Conservation (phyloP, 2,113 vertebrate species). For the Pluvianellus socialis region DNA sequence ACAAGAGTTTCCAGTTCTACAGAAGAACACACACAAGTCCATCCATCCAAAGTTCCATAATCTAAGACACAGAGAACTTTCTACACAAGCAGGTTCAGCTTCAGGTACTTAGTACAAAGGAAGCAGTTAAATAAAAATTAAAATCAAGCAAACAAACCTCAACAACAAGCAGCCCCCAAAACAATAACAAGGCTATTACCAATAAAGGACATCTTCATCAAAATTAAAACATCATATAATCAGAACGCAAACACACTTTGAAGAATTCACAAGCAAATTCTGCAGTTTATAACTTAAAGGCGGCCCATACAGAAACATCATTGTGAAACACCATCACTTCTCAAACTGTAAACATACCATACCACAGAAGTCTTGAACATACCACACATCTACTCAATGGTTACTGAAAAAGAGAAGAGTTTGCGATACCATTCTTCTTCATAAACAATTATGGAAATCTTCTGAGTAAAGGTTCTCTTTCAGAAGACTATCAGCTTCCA, state of each 20-base stretch:
- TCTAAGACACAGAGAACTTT: neutral
- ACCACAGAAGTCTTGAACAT: neutral
- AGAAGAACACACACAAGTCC: neutral
- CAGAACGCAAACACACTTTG: neutral
- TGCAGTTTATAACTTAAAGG: neutral
- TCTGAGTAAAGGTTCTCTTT: neutral
- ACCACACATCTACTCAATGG: neutral
- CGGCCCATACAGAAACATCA: neutral
- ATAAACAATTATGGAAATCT: neutral
- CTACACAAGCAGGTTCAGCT: neutral
- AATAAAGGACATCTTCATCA: neutral
- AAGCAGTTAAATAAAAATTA: neutral
- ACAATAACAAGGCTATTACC: neutral
- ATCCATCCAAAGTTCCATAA: neutral
- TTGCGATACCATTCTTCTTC: neutral
- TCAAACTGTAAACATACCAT: neutral
- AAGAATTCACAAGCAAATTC: neutral
- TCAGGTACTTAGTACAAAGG: neutral
- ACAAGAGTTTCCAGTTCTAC: neutral
- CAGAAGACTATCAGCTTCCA: neutral
- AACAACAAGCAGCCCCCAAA: neutral
- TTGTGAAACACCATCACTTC: neutral
- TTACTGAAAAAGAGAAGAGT: neutral
- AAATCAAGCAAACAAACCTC: neutral
- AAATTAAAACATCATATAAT: neutral